Percentiles rank a stretch among this genome's conserved stretches.
phyloP scores from a whole-genome alignment of 2,888 invertebrate species.

The Drosophila picticornis region DNA sequence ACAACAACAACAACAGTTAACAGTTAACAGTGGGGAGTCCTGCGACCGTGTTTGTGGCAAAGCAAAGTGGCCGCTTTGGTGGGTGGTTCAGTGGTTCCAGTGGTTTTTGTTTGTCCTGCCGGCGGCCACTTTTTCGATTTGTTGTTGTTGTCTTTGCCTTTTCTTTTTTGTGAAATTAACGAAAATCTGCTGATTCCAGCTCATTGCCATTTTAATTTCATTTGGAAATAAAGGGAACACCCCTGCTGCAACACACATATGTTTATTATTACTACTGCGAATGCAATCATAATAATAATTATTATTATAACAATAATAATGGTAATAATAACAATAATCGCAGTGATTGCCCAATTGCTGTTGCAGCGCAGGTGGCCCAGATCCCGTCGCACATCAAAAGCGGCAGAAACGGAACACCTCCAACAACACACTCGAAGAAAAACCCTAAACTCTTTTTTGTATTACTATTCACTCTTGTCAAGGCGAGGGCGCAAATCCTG shows the following conservation, averaged over 20 bases:
- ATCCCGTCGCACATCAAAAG: constrained; percentile 68
- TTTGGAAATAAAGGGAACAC: constrained; percentile 63
- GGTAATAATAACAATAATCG: constrained; percentile 26
- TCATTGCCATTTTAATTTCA: constrained; percentile 85
- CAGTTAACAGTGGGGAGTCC: constrained; percentile 11
- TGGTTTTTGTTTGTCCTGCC: constrained; percentile 32
- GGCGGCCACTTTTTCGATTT: constrained; percentile 42
- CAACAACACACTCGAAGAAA: neutral
- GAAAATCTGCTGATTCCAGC: constrained; percentile 86
- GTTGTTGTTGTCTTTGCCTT: constrained; percentile 35
- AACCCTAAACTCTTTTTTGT: constrained; percentile 32
- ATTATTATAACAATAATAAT: constrained; percentile 33
- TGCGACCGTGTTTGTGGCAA: constrained; percentile 29
- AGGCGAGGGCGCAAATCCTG: constrained; percentile 52
- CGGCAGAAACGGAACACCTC: constrained; percentile 32
- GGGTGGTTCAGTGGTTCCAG: constrained; percentile 17
- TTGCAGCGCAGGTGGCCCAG: constrained; percentile 74
- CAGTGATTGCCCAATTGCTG: constrained; percentile 55
- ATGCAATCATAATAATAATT: constrained; percentile 48
- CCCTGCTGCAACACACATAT: constrained; percentile 13
- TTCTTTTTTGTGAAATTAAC: constrained; percentile 75
- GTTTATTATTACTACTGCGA: constrained; percentile 60
- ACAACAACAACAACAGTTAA: constrained; percentile 51
- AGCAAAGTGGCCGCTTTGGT: constrained; percentile 40
- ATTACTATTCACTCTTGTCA: constrained; percentile 13